Evolutionary conservation across 2,113 vertebrate species (phyloP).

Genomic region (Megaleporinus macrocephalus): DNA sequence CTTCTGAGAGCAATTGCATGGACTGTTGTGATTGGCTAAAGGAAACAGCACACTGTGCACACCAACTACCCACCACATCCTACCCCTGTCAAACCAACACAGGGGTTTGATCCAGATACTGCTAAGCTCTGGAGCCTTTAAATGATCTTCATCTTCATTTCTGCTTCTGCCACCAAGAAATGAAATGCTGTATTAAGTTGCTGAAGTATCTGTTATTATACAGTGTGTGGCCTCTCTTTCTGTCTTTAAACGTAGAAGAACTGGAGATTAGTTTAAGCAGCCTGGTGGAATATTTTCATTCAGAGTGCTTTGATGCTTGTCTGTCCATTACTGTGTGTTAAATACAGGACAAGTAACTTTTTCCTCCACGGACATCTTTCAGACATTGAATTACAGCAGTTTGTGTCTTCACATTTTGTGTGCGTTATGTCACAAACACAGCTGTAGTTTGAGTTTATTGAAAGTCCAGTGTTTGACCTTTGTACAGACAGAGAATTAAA

Average conservation of each 20-base stretch:
- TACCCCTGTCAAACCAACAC: not conserved
- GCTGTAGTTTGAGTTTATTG: too few relatives aligned
- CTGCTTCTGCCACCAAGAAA: not conserved
- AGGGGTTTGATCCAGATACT: not conserved
- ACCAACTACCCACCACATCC: too few relatives aligned
- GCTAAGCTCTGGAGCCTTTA: not conserved
- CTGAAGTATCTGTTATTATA: not conserved
- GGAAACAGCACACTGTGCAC: not conserved
- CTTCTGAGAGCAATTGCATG: not conserved
- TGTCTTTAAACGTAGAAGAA: not conserved
- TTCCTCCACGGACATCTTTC: not conserved
- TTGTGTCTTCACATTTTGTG: too few relatives aligned
- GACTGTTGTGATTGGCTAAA: not conserved
- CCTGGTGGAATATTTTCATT: not conserved
- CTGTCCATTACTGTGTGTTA: not conserved
- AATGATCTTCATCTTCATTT: not conserved
- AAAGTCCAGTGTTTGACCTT: too few relatives aligned
- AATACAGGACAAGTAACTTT: not conserved
- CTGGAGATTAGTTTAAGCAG: not conserved
- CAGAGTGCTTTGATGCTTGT: not conserved
- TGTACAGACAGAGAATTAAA: too few relatives aligned
- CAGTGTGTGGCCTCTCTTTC: not conserved
- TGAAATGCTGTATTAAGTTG: not conserved
- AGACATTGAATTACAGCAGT: too few relatives aligned
- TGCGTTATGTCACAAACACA: too few relatives aligned